Evolutionary conservation across 2,797 vertebrate species (phyloP).

Genomic region (Tapirus indicus): DNA sequence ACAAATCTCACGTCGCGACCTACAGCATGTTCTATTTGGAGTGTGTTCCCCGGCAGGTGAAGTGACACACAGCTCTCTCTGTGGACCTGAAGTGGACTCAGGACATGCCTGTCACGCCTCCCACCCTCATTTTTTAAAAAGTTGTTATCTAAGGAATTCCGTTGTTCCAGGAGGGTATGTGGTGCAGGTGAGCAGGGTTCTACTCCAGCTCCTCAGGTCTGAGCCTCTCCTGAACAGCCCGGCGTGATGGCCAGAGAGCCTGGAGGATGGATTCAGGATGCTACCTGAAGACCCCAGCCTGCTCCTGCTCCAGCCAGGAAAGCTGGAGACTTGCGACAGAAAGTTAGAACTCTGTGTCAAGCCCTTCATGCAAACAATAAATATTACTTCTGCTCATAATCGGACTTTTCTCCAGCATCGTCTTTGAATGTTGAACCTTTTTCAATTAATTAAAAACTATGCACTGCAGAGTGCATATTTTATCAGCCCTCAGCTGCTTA

Average conservation of each 20-base stretch:
- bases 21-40: background rate
- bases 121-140: background rate
- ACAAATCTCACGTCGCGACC: background rate
- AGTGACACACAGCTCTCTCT: background rate
- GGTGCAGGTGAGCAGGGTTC: background rate
- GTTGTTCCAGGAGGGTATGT: background rate
- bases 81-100: background rate
- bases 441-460: constrained; percentile 98
- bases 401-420: constrained; percentile 91
- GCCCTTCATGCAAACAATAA: constrained; percentile 92
- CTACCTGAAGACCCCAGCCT: constrained; percentile 74
- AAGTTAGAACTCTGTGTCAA: constrained; percentile 90
- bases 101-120: background rate
- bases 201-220: accelerated
- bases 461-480: constrained; percentile 94
- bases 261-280: background rate
- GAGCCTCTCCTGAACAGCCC: background rate
- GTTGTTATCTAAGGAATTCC: background rate
- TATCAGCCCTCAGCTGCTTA: constrained; percentile 95
- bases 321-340: constrained; percentile 87
- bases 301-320: constrained; percentile 68
- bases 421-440: constrained; percentile 95
- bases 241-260: accelerated
- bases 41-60: background rate
- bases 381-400: constrained; percentile 93